Base-by-base conservation (phyloP, 2,113 vertebrate species). In the Hyperopisus bebe region DNA sequence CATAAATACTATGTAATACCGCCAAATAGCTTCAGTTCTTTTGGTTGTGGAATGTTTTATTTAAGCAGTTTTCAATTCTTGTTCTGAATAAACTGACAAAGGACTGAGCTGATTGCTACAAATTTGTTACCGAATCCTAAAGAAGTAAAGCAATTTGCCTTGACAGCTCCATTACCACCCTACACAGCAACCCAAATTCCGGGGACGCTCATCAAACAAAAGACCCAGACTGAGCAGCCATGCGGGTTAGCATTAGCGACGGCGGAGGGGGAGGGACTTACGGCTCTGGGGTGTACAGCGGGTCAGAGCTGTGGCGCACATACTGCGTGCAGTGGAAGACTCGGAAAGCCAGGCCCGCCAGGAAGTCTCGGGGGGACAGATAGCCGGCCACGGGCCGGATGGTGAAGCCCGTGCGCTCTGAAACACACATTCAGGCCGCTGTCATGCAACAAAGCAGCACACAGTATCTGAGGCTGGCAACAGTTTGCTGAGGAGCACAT, bases 291-390 rank as follows among this genome's bases (percentile, higher is more conserved):
- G 98, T 99, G 48, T 99, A 99, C 58, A 99, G 96, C 1, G 98
- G 98, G 89, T 98, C 97, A 0, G 98, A 98, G 94, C 98, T 98
- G 96, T 99, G 98, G 44, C 98, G 96, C 91, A 99, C 97, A 44
- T 99, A 99, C 27, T 99, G 98, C 88, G 98, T 99, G 91, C 98
- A 99, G 94, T 99, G 98, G 91, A 99, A 99, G 92, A 99, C 98
- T 87, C 98, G 96, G 93, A 99, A 99, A 48, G 98, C 98, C 94
- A 99, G 95, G 87, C 98, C 98, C 89, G 98, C 98, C 91, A 99
- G 95, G 94, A 99, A 99, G 92, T 99, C 98, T 88, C 98, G 96
- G 17, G 98, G 98, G 0, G 98, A 99, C 55, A 99, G 92, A 88
- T 99, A 99, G 88, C 98, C 98, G 39, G 98, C 98, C 80, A 99